Evolutionary conservation across 2,113 vertebrate species (phyloP).

Genomic region (Hippocampus comes): DNA sequence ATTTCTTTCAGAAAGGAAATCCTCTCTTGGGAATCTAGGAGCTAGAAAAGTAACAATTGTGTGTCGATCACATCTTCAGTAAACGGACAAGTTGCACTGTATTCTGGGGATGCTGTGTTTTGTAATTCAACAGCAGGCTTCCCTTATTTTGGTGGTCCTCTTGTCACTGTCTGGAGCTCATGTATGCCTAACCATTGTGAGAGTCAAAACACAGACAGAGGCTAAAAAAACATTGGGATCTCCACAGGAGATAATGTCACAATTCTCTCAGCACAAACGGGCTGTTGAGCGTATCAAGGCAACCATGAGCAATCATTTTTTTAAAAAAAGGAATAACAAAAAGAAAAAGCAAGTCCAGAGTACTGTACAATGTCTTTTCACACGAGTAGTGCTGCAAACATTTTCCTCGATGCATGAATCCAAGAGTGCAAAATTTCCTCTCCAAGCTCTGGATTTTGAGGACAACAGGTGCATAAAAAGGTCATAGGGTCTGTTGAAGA

Average conservation of each 20-base stretch:
- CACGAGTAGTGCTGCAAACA: slow-evolving; percentile 14
- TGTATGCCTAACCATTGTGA: slow-evolving; percentile 64
- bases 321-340: slow-evolving; percentile 6
- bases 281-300: slow-evolving; percentile 45
- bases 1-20: background rate
- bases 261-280: slow-evolving; percentile 58
- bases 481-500: slow-evolving; percentile 29
- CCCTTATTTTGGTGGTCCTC: slow-evolving; percentile 61
- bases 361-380: background rate
- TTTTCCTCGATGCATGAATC: slow-evolving; percentile 17
- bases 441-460: slow-evolving; percentile 42
- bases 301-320: slow-evolving; percentile 19
- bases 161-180: slow-evolving; percentile 57
- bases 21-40: slow-evolving; percentile 1
- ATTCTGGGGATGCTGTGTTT: slow-evolving; percentile 34
- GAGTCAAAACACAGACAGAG: slow-evolving; percentile 74
- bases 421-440: slow-evolving; percentile 40
- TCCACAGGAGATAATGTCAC: slow-evolving; percentile 62
- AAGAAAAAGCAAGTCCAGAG: slow-evolving; percentile 16
- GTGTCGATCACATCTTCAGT: slow-evolving; percentile 4
- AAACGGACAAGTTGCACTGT: slow-evolving; percentile 25
- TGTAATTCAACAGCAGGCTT: slow-evolving; percentile 38
- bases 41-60: slow-evolving; percentile 10
- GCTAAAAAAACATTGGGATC: slow-evolving; percentile 64
- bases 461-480: slow-evolving; percentile 23